Percentiles rank a stretch among this genome's conserved stretches.
Evolutionary conservation across 2,888 invertebrate species (phyloP).

Genomic region (Caenorhabditis panamensis): DNA sequence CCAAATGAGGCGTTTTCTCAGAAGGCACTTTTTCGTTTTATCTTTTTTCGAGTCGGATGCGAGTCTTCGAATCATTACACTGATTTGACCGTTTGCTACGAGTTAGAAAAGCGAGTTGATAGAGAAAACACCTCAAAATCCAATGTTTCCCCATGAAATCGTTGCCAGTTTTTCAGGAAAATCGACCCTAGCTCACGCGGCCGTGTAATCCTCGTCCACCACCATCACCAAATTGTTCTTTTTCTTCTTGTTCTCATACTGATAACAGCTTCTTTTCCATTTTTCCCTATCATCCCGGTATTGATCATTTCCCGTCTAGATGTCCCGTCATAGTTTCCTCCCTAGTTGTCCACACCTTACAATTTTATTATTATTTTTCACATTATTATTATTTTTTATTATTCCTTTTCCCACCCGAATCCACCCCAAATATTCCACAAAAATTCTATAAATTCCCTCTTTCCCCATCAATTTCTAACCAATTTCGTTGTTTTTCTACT

Average conservation of each 20-base stretch:
- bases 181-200: neutral
- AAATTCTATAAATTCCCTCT: neutral
- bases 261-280: conserved; percentile 31
- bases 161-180: neutral
- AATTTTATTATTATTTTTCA: conserved; percentile 25
- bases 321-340: neutral
- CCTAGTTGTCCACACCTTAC: neutral
- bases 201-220: neutral
- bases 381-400: conserved; percentile 4
- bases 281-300: conserved; percentile 8
- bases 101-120: too few species aligned
- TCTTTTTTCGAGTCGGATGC: too few species aligned
- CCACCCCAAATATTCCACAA: too few species aligned
- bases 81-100: too few species aligned
- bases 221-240: neutral
- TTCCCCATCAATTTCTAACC: conserved; percentile 21
- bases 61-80: too few species aligned
- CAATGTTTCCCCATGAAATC: neutral
- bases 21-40: too few species aligned
- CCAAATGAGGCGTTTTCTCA: too few species aligned
- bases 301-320: neutral
- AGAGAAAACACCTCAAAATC: too few species aligned
- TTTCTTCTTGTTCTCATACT: conserved; percentile 39
- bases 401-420: too few species aligned
- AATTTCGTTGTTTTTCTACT: conserved; percentile 39